Percentiles rank a stretch among this genome's conserved stretches.
These are phyloP conservation scores for Benitochromis conjunctus DNA, from an alignment of 2,113 vertebrate species.

Conservation along the genomic window DNA sequence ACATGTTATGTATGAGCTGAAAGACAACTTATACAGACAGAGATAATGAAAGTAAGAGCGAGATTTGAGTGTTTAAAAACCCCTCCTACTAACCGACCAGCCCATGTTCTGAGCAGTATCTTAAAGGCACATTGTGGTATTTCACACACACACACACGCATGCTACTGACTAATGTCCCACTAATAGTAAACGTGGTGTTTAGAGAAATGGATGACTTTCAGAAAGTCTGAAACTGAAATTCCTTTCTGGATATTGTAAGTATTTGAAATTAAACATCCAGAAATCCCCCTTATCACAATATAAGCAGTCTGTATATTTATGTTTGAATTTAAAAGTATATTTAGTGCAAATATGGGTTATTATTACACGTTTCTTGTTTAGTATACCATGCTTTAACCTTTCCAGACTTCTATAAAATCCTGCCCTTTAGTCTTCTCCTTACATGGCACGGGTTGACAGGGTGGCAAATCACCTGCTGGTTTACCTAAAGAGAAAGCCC, in stretches of 20 bases:
- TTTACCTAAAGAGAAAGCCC: not conserved
- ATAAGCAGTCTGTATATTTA: too few relatives aligned
- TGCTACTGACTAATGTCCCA: accelerated
- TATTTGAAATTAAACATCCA: not conserved
- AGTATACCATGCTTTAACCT: too few relatives aligned
- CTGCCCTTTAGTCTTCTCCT: not conserved
- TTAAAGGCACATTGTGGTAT: not conserved
- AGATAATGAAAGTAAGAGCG: not conserved
- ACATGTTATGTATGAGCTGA: not conserved
- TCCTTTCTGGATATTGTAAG: not conserved
- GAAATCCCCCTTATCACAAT: not conserved
- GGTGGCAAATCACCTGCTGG: not conserved
- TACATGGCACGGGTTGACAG: not conserved
- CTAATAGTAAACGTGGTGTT: accelerated
- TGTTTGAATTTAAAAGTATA: too few relatives aligned
- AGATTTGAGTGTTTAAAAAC: not conserved
- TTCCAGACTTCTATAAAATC: too few relatives aligned
- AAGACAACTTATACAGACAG: not conserved
- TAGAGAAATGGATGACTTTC: accelerated
- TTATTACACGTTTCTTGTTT: too few relatives aligned
- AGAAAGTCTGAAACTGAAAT: not conserved
- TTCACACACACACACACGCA: not conserved
- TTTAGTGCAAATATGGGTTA: too few relatives aligned
- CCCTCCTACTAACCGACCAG: not conserved
- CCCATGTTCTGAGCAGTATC: accelerated